phyloP scores from a whole-genome alignment of 92 coral and sea anemone species.

The Heliopora coerulea region DNA sequence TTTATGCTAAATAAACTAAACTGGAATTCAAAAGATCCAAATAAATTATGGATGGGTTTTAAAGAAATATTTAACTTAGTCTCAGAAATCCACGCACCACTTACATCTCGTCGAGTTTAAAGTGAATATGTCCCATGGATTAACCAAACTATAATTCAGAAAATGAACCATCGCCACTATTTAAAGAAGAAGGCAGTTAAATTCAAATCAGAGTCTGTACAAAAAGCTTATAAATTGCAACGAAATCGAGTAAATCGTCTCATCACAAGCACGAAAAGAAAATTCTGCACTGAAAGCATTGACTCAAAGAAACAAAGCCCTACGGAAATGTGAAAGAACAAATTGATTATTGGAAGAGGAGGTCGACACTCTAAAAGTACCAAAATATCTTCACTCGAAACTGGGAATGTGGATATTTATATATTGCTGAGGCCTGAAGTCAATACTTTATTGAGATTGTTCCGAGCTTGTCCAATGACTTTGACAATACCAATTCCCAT shows the following conservation, averaged over 20 bases:
- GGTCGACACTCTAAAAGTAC: background rate
- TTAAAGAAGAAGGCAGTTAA: background rate
- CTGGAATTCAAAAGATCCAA: background rate
- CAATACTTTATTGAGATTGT: background rate
- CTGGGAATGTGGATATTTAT: background rate
- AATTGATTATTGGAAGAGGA: background rate
- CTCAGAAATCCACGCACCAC: background rate
- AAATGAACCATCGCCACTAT: slow-evolving; percentile 22
- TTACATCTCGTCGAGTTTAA: background rate
- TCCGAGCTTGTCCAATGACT: background rate
- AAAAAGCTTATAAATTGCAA: background rate
- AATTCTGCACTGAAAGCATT: background rate
- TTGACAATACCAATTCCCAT: background rate
- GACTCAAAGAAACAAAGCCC: slow-evolving; percentile 1
- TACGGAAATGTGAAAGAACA: slow-evolving; percentile 2
- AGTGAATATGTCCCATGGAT: slow-evolving; percentile 18
- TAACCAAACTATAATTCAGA: background rate
- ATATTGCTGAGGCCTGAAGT: background rate
- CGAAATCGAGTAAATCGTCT: background rate
- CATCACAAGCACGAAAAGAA: background rate
- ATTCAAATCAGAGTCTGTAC: background rate
- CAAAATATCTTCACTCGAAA: background rate
- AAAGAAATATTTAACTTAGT: background rate
- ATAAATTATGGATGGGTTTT: background rate
- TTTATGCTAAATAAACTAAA: background rate